phyloP scores from a whole-genome alignment of 2,888 invertebrate genomes.

The Eupithecia subumbrata region DNA sequence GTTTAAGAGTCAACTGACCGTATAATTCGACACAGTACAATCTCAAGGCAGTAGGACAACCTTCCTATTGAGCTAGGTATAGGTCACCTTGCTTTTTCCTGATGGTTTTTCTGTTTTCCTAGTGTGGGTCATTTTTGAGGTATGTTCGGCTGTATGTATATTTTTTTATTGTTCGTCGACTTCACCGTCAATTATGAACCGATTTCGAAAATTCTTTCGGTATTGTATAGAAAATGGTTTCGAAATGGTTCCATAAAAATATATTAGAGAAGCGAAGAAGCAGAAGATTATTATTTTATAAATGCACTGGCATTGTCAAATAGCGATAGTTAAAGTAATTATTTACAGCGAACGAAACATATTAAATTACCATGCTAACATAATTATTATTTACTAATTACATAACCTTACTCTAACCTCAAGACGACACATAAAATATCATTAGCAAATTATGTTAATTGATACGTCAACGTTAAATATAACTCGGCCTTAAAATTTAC shows the following conservation, averaged over 20 bases:
- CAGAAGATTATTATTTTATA: too few relatives aligned
- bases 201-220: too few relatives aligned
- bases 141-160: too few relatives aligned
- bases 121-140: not conserved
- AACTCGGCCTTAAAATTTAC: slow-evolving; percentile 9
- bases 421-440: not conserved
- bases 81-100: slow-evolving; percentile 15
- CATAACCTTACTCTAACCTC: slow-evolving; percentile 7
- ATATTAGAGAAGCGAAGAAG: not conserved
- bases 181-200: too few relatives aligned
- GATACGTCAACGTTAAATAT: slow-evolving; percentile 2
- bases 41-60: slow-evolving; percentile 17
- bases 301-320: not conserved
- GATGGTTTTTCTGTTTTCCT: slow-evolving; percentile 10
- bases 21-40: slow-evolving; percentile 2
- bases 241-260: too few relatives aligned
- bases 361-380: not conserved
- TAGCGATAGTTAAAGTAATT: not conserved
- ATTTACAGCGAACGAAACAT: not conserved
- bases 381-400: not conserved
- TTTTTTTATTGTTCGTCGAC: too few relatives aligned
- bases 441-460: slow-evolving; percentile 9
- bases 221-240: too few relatives aligned
- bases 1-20: not conserved
- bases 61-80: slow-evolving; percentile 1